phyloP scores from a whole-genome alignment of 2,888 invertebrate species.

The Eudemis profundana region DNA sequence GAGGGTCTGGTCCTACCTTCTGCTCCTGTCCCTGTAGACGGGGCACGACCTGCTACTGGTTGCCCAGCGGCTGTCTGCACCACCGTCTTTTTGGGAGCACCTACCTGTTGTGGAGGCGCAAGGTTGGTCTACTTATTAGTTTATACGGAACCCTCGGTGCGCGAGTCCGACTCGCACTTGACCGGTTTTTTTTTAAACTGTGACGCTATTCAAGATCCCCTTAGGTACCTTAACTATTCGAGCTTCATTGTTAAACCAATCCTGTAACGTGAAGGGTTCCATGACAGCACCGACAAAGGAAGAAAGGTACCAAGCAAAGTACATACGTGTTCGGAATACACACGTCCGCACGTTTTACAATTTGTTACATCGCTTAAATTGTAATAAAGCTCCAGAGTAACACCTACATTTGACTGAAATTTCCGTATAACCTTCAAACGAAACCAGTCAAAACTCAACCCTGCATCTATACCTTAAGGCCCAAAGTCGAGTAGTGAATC shows the following conservation, averaged over 20 bases:
- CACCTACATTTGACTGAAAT: conserved; percentile 63
- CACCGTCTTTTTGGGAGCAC: too few species aligned
- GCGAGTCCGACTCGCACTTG: too few species aligned
- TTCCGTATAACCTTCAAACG: conserved; percentile 51
- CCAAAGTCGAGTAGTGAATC: conserved; percentile 33
- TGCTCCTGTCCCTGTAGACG: too few species aligned
- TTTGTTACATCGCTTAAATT: conserved; percentile 83
- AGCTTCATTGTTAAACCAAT: conserved; percentile 36
- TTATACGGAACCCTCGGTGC: too few species aligned
- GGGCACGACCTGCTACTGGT: too few species aligned
- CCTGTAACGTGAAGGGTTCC: conserved; percentile 30
- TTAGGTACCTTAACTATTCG: conserved; percentile 39
- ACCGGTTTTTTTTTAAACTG: too few species aligned
- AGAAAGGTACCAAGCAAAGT: conserved; percentile 73
- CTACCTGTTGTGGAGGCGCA: too few species aligned
- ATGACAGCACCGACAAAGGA: conserved; percentile 53
- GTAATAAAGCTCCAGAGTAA: conserved; percentile 80
- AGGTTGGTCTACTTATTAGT: too few species aligned
- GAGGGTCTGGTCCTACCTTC: too few species aligned
- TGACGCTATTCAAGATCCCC: too few species aligned
- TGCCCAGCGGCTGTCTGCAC: too few species aligned
- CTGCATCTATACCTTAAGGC: conserved; percentile 6
- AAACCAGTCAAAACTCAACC: conserved; percentile 48
- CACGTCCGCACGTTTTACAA: conserved; percentile 78
- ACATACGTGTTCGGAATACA: conserved; percentile 76